These are phyloP conservation scores for Trididemnum nubilum DNA, from an alignment of 23 tunicate species.

Conservation along the genomic window DNA sequence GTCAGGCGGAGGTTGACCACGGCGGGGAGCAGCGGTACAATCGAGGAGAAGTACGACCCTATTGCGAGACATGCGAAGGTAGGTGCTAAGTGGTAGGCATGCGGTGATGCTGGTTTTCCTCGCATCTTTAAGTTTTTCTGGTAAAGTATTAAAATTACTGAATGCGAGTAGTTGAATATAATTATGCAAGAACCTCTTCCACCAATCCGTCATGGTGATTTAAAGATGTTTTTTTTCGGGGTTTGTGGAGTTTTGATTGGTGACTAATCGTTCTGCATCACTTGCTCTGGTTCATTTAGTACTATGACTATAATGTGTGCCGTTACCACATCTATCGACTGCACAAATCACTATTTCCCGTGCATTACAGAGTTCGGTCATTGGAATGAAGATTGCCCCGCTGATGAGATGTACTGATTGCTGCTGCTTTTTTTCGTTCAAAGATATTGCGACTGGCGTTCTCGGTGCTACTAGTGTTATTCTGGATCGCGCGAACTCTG, in stretches of 20 bases:
- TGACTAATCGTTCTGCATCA: not conserved
- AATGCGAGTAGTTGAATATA: not conserved
- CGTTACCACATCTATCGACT: too few species aligned
- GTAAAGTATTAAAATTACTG: not conserved
- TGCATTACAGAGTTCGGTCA: slow-evolving; percentile 74
- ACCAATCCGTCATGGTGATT: too few species aligned
- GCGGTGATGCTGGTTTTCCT: not conserved
- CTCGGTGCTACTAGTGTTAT: too few species aligned
- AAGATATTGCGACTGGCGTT: too few species aligned
- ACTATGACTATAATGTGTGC: too few species aligned
- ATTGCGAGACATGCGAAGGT: slow-evolving; percentile 90
- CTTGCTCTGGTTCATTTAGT: too few species aligned
- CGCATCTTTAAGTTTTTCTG: not conserved
- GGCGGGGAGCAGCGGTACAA: slow-evolving; percentile 37
- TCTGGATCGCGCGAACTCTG: too few species aligned
- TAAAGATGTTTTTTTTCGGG: not conserved
- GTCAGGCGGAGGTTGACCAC: slow-evolving; percentile 31
- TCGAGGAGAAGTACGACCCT: slow-evolving; percentile 76
- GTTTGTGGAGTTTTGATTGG: not conserved
- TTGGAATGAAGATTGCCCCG: slow-evolving; percentile 80
- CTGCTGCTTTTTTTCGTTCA: not conserved
- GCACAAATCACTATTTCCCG: not conserved
- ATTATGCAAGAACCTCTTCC: too few species aligned
- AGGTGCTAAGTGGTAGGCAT: not conserved
- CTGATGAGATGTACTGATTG: slow-evolving; percentile 74